Evolutionary conservation across 1,140 invertebrate species (phyloP), one percentile per base, ranked within the genome.

Genomic region (Zaprionus ornatus): DNA sequence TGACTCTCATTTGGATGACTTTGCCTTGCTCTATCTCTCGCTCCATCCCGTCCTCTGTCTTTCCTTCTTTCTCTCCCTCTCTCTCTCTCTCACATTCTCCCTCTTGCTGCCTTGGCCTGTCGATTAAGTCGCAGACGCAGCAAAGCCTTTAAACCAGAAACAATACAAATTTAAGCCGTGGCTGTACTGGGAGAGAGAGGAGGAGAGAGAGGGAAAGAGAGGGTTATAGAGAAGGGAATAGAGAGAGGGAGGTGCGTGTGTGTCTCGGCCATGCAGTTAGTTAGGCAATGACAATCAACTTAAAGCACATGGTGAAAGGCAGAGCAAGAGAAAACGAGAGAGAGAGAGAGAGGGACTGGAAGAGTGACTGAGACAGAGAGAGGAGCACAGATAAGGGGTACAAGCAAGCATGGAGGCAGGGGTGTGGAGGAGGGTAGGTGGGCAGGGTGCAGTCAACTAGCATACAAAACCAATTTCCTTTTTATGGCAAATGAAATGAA

Each of bases 401-500:
- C 2, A 17, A 45, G n/a, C 2, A 9, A 17, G 40, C 7, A 3
- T n/a, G 3, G 2, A 5, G 15, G 15, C 2, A 1, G 5, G 1
- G 40, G 6, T 17, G 40, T 9, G 7, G 21, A 10, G 4, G 23
- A 27, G 32, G 1, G 29, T 4, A n/a, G 72, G 61, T 35, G 23
- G 2, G 37, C 62, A 76, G 66, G 55, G 66, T 32, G 63, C 69
- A 71, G 80, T 67, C 78, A 85, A 86, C 82, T 79, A 78, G 80
- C 84, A 87, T 81, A 90, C 85, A 72, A 88, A 88, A 90, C 84
- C 84, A 88, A 88, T 88, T 88, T 88, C 84, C 84, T 88, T 88
- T 88, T 88, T 88, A 88, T 90, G 84, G 85, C 85, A 88, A 88
- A 90, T 90, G 84, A 88, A 88, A 88, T 88, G 84, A 88, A 88